These are phyloP conservation scores for Amia ocellicauda DNA, from an alignment of 2,113 vertebrate species.

Conservation along the genomic window DNA sequence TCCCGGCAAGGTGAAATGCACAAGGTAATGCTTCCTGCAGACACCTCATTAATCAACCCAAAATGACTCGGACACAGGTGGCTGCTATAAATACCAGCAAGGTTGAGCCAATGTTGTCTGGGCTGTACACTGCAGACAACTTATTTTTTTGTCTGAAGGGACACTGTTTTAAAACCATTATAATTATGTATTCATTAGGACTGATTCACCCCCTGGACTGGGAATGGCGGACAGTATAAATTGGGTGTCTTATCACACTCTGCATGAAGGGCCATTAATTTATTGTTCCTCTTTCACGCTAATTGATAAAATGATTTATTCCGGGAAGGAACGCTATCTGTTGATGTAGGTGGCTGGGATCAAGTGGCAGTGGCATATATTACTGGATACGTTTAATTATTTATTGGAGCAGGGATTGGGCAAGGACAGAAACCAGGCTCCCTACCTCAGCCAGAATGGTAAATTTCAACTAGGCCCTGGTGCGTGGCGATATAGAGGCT, in stretches of 20 bases:
- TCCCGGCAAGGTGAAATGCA: background rate
- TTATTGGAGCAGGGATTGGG: background rate
- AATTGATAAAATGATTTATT: background rate
- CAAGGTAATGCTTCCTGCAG: background rate
- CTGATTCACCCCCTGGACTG: background rate
- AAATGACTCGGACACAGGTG: background rate
- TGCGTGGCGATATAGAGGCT: too few species aligned
- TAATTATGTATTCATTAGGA: background rate
- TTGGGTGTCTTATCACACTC: too few species aligned
- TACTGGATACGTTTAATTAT: background rate
- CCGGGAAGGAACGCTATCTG: background rate
- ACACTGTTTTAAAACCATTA: background rate
- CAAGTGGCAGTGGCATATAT: background rate
- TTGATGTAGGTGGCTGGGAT: background rate
- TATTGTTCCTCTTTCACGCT: background rate
- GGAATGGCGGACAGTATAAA: too few species aligned
- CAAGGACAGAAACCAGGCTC: too few species aligned
- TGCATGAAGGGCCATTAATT: too few species aligned
- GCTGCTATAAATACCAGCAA: background rate
- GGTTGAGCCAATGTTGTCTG: background rate
- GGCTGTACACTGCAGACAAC: background rate
- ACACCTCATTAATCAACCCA: slow-evolving; percentile 1
- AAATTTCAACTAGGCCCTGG: too few species aligned
- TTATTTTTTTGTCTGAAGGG: too few species aligned
- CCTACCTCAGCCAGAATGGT: too few species aligned